Percentiles rank a stretch among this genome's conserved stretches.
Conservation (phyloP, 2,113 vertebrate genomes). For the Mirounga angustirostris region DNA sequence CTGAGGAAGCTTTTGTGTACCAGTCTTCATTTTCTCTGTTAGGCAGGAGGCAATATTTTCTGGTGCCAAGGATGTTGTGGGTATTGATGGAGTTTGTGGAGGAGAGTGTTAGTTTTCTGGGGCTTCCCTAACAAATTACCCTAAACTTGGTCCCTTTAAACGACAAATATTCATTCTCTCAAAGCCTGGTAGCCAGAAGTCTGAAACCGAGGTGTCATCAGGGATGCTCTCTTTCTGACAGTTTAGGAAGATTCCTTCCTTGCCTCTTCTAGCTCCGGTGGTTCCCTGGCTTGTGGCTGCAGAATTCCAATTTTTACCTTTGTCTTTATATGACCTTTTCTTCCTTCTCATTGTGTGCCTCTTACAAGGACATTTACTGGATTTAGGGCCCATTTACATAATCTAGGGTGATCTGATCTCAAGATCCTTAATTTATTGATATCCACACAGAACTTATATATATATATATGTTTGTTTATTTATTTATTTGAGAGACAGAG, state of each 20-base stretch:
- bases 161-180: neutral
- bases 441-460: neutral
- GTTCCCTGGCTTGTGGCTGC: neutral
- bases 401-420: neutral
- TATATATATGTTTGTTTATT: too few relatives aligned
- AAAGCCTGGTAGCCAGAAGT: neutral
- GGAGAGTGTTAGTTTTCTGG: neutral
- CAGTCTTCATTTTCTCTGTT: neutral
- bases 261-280: neutral
- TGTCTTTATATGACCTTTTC: neutral
- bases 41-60: neutral
- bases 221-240: fast-evolving
- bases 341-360: neutral
- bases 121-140: neutral
- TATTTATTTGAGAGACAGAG: too few relatives aligned
- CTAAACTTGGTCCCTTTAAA: neutral
- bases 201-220: neutral
- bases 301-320: neutral
- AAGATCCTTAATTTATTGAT: neutral
- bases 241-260: too few relatives aligned
- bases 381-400: neutral
- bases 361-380: neutral
- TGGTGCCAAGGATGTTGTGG: neutral
- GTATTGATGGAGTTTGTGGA: neutral
- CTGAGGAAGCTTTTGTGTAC: neutral